Evolutionary conservation across 2,113 vertebrate species (phyloP).

Genomic region (Oplegnathus fasciatus): DNA sequence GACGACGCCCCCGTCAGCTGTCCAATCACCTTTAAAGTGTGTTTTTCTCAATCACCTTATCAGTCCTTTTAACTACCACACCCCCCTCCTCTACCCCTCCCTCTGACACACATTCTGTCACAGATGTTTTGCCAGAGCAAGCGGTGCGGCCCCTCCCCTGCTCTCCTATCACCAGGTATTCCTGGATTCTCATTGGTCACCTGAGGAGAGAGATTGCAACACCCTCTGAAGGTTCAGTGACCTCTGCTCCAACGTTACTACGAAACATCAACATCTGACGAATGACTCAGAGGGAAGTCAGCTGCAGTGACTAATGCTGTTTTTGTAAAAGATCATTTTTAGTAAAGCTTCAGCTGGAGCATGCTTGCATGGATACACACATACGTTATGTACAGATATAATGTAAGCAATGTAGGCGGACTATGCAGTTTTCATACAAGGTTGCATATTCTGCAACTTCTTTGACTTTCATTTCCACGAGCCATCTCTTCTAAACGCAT

Average conservation of each 20-base stretch:
- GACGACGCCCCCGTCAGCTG: not conserved
- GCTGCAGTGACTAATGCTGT: not conserved
- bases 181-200: conserved; percentile 70
- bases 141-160: conserved; percentile 26
- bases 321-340: not conserved
- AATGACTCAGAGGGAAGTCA: conserved; percentile 31
- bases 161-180: conserved; percentile 56
- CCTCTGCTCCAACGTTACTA: conserved; percentile 35
- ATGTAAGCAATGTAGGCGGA: not conserved
- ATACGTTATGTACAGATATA: not conserved
- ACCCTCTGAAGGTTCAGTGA: conserved; percentile 65
- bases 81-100: conserved; percentile 34
- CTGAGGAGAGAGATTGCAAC: conserved; percentile 45
- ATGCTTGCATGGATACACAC: not conserved
- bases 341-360: not conserved
- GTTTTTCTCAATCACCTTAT: conserved; percentile 56
- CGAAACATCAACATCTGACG: conserved; percentile 24
- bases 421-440: not conserved
- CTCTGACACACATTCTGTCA: conserved; percentile 25
- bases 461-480: not conserved
- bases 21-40: conserved; percentile 28
- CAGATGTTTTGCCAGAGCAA: conserved; percentile 44
- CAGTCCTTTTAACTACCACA: conserved; percentile 25
- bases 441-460: not conserved
- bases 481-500: not conserved